Base-by-base conservation (phyloP, 2,888 invertebrate species). In the Diploptera punctata region DNA sequence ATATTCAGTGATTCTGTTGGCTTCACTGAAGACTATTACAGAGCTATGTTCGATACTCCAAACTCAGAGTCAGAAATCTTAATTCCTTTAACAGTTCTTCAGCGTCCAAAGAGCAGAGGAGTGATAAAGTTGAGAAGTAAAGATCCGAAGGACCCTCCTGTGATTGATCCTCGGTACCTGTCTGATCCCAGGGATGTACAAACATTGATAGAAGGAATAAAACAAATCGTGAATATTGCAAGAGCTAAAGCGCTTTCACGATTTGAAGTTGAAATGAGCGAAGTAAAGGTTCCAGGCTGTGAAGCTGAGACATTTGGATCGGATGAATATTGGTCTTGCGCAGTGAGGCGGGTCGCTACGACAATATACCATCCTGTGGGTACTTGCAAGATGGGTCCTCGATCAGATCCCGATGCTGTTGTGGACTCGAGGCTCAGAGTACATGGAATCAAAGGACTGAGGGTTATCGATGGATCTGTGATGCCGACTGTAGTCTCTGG, bases 311-410 rank as follows among this genome's bases (percentile, higher is more conserved):
- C 85, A 57, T 4, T 47, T 13, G 18, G 3, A 4, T 90, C 91
- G 1, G 95, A 95, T 78, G 90, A 88, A 33, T 96, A 95, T 79
- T 91, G 95, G 84, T 94, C 94, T 82, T 96, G 96, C 81, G 92
- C 93, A 81, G 92, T 93, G 67, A 86, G 94, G 47, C 93, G 93
- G 68, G 91, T 94, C 77, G 91, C 94, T 3, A 93, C 94, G 92
- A 95, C 95, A 2, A 93, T 95, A 78, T 95, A 95, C 80, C 95
- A 95, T 85, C 95, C 94, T 0, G 91, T 92, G 60, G 95, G 95
- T 13, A 95, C 95, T 0, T 88, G 93, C 19, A 95, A 95, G 82
- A 95, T 95, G 95, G 95, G 95, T 10, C 47, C 47, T 13, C 3
- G 3, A 47, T 13, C 7, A 13, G 47, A 47, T 47, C 47, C 47